Percentiles rank a stretch among this genome's conserved stretches.
Conservation (phyloP, 2,888 invertebrate species). For the Dryococelus australis region DNA sequence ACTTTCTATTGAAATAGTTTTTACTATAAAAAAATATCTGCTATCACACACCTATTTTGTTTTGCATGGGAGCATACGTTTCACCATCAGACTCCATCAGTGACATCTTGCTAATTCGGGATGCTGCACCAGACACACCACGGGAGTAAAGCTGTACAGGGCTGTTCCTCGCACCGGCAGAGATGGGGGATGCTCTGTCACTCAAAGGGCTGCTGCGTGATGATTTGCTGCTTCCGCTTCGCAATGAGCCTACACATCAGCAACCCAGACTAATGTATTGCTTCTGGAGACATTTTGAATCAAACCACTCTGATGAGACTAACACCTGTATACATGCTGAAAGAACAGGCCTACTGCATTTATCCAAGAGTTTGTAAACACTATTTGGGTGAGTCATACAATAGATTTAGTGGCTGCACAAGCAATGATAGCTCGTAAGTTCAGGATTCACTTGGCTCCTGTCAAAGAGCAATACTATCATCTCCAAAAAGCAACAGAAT, state of each 20-base stretch:
- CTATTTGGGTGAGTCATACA: no score
- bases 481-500: no score
- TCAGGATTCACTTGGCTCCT: no score
- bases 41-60: slow-evolving; percentile 16
- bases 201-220: slow-evolving; percentile 57
- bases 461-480: no score
- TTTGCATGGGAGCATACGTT: slow-evolving; percentile 17
- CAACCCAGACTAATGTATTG: background rate
- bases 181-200: slow-evolving; percentile 31
- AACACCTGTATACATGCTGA: no score
- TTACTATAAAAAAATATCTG: background rate
- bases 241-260: slow-evolving; percentile 56
- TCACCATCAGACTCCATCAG: slow-evolving; percentile 34
- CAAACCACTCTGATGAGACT: no score
- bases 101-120: slow-evolving; percentile 33
- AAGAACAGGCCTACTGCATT: no score
- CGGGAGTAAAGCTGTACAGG: slow-evolving; percentile 13
- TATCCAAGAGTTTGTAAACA: no score
- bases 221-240: slow-evolving; percentile 64
- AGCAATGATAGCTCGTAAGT: no score
- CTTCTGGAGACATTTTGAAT: no score
- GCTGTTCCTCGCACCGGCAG: slow-evolving; percentile 32
- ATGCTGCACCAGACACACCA: background rate
- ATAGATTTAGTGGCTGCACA: no score
- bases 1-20: no score